Conservation (phyloP, 2,797 vertebrate genomes). For the Bucorvus abyssinicus region DNA sequence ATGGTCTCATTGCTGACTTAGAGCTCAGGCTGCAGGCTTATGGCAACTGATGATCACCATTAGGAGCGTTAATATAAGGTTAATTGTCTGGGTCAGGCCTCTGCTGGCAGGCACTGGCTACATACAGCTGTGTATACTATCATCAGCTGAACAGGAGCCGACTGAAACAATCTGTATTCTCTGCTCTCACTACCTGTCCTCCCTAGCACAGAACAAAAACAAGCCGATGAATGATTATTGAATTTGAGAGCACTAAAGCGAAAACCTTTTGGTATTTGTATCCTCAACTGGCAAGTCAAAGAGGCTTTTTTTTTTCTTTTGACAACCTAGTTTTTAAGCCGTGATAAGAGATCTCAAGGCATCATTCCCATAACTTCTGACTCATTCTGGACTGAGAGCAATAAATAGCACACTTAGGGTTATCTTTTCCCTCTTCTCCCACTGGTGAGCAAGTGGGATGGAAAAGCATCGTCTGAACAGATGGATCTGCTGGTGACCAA, state of each 20-base stretch:
- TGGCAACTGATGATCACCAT: constrained; percentile 61
- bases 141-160: constrained; percentile 44
- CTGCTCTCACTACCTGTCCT: constrained; percentile 50
- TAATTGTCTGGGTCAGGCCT: constrained; percentile 64
- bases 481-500: background rate
- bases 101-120: constrained; percentile 50
- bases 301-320: background rate
- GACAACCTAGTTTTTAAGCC: background rate
- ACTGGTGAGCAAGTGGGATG: background rate
- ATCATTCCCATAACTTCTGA: constrained; percentile 2
- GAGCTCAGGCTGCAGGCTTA: constrained; percentile 23
- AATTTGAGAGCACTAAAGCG: constrained; percentile 8
- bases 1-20: background rate
- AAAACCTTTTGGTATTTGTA: constrained; percentile 23
- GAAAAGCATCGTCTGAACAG: background rate
- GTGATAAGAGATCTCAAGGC: background rate
- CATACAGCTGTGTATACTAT: constrained; percentile 51
- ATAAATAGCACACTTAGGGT: background rate
- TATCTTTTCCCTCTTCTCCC: background rate
- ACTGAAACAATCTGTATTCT: constrained; percentile 48
- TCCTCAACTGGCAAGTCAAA: background rate
- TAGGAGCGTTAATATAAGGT: constrained; percentile 62
- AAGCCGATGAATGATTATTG: constrained; percentile 5
- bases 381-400: background rate
- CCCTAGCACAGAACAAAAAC: constrained; percentile 20